Base-by-base conservation (phyloP, 2,888 invertebrate genomes). In the Epinotia brunnichana region DNA sequence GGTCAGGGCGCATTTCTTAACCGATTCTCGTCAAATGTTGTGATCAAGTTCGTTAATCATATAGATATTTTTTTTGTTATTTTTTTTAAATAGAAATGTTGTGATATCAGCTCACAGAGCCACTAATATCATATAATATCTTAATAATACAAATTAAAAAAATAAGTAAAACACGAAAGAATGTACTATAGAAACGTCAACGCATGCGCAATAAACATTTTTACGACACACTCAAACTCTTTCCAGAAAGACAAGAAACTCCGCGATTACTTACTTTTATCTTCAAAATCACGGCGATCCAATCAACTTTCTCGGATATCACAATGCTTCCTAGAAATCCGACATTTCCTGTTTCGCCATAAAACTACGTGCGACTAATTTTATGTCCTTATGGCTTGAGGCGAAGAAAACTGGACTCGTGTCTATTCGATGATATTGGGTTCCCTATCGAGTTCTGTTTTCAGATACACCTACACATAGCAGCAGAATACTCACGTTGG, bases 251-350 rank as follows among this genome's bases (percentile, higher is more conserved):
- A 44, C 41, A 44, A 11, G 63, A 29, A 35, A 19, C 21, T 11
- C 9, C 29, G 13, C 63, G 41, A 60, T 63, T 21, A 66, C 24
- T 63, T 21, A 66, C 24, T 67, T 35, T 61, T 35, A 71, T 61
- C 54, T 66, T 35, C 44, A 61, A 51, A 59, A 59, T 41, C 64
- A 57, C 17, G 54, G 19, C 62, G 24, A 60, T 51, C 61, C 21
- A 48, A 61, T 71, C 66, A 67, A 71, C 71, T 67, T 71, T 71
- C 71, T 61, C 59, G 60, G 54, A 29, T n/a, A 54, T 70, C 57
- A 56, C 51, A 67, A 53, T 44, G 54, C 35, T 60, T 44, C 71
- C 35, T 71, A 67, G 71, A 71, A 71, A 71, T 67, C 72, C 11
- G 54, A 61, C 41, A 61, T 72, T 67, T 72, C 67, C 67, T 62